Conservation (phyloP, 2,113 vertebrate species). For the Chroicocephalus ridibundus region DNA sequence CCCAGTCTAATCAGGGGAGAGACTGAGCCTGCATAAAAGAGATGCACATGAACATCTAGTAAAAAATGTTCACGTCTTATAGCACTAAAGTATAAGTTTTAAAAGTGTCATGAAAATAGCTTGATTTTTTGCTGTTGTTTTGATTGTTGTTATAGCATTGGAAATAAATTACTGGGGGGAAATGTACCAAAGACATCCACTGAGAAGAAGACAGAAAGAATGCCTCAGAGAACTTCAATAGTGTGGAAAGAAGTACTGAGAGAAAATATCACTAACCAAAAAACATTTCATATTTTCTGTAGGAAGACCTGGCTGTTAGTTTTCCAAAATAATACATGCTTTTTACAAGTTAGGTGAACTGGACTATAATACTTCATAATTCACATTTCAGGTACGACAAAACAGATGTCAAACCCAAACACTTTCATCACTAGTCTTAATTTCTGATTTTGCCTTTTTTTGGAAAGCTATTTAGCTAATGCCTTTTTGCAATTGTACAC, state of each 20-base stretch:
- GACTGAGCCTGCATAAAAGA: neutral
- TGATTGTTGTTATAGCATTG: neutral
- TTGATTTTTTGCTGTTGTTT: neutral
- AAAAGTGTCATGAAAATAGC: neutral
- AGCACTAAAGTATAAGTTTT: neutral
- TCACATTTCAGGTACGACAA: neutral
- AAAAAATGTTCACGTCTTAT: neutral
- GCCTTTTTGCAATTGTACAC: conserved; percentile 15
- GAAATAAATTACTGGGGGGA: neutral
- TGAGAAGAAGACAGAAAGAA: neutral
- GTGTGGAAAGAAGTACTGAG: neutral
- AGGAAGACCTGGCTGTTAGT: neutral
- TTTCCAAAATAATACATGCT: neutral
- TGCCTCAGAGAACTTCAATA: neutral
- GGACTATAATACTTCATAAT: neutral
- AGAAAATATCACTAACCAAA: neutral
- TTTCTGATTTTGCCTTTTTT: neutral
- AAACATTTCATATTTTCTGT: neutral
- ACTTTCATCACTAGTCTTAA: neutral
- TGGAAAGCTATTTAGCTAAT: neutral
- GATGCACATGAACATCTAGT: neutral
- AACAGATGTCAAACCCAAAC: neutral
- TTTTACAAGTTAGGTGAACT: conserved; percentile 26
- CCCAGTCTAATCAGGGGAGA: neutral
- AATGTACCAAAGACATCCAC: neutral